Conservation (phyloP, 1,140 invertebrate genomes). For the Bacillus rossius region DNA sequence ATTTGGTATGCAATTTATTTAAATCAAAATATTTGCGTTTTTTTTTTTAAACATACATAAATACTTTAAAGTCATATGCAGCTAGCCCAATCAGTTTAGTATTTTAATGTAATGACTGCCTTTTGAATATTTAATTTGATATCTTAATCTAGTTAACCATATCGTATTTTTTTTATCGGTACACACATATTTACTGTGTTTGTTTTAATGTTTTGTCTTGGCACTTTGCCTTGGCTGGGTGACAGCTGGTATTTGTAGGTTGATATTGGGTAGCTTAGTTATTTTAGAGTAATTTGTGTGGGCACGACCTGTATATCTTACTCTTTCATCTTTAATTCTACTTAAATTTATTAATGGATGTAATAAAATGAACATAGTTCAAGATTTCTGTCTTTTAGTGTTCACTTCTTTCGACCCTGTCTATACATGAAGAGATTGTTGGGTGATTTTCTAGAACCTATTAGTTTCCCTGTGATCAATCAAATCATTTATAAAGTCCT, state of each 20-base stretch:
- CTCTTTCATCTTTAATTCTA: no score
- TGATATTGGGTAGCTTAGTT: no score
- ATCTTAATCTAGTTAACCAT: not conserved
- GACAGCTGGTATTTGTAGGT: not conserved
- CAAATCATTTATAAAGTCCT: no score
- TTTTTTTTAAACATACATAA: not conserved
- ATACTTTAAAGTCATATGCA: not conserved
- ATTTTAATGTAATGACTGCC: not conserved
- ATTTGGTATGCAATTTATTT: conserved; percentile 69
- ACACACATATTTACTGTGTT: not conserved
- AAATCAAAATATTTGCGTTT: not conserved
- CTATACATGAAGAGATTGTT: no score
- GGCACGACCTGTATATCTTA: no score
- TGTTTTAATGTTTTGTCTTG: conserved; percentile 4
- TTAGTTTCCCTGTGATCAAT: no score
- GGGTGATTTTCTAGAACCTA: no score
- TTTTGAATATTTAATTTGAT: not conserved
- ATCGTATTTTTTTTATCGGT: not conserved
- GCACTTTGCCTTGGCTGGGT: conserved; percentile 17
- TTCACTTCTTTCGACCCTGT: no score
- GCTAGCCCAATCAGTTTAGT: not conserved
- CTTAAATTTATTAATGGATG: no score
- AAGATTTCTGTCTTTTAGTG: no score
- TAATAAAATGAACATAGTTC: no score
- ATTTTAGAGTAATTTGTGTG: no score